A percentile compares a stretch with the other conserved stretches of the same genome.
Evolutionary conservation across 2,113 vertebrate species (phyloP).

Genomic region (Ardeotis arabs): DNA sequence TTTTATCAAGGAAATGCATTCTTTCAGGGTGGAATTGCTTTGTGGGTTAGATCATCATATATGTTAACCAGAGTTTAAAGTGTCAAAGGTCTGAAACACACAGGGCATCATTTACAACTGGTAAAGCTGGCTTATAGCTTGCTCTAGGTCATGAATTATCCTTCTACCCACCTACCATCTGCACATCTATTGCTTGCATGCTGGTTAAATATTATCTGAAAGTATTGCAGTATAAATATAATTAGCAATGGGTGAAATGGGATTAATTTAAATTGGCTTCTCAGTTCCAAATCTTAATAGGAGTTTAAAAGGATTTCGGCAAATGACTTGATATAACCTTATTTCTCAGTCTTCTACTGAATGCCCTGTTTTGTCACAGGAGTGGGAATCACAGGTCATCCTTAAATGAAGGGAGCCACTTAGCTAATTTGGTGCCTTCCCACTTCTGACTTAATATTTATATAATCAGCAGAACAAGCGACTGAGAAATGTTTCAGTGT

Average conservation of each 20-base stretch:
- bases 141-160: background rate
- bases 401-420: background rate
- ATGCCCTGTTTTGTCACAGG: background rate
- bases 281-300: background rate
- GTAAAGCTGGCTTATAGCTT: background rate
- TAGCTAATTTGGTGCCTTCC: background rate
- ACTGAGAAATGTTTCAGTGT: background rate
- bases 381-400: background rate
- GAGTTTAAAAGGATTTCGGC: background rate
- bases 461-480: background rate
- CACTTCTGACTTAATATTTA: background rate
- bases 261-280: background rate
- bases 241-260: background rate
- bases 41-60: background rate
- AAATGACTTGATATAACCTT: background rate
- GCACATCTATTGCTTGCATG: background rate
- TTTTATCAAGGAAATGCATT: conserved; percentile 20
- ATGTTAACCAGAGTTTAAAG: conserved; percentile 3
- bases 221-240: background rate
- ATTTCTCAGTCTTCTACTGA: background rate
- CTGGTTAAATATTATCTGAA: background rate
- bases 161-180: background rate
- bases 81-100: conserved; percentile 7
- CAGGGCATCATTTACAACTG: background rate
- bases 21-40: background rate